Evolutionary conservation across 2,113 vertebrate species (phyloP).

Genomic region (Elaphurus davidianus): DNA sequence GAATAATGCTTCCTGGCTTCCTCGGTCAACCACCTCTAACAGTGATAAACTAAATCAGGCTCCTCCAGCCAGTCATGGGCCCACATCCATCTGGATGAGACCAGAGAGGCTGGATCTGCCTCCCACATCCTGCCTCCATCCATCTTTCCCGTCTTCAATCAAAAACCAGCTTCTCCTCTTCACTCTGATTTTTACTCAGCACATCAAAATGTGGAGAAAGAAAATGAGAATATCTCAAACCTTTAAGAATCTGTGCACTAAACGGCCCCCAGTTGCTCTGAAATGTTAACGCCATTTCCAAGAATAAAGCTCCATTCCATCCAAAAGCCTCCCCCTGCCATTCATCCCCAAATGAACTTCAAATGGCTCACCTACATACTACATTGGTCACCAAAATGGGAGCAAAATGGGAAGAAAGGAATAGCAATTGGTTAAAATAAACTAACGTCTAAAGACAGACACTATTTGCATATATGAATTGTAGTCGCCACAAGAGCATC

Average conservation of each 20-base stretch:
- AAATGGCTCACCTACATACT: no score
- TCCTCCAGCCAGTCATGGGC: neutral
- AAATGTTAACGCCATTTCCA: neutral
- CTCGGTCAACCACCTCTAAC: neutral
- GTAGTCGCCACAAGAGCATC: neutral
- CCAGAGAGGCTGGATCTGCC: neutral
- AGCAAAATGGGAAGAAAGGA: neutral
- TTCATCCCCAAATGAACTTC: neutral
- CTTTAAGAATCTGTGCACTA: no score
- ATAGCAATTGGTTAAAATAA: neutral
- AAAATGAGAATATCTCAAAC: neutral
- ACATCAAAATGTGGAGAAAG: neutral
- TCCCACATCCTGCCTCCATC: accelerated
- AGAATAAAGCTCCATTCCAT: neutral
- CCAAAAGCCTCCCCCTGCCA: neutral
- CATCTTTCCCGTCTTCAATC: neutral
- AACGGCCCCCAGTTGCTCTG: neutral
- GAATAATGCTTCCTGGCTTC: neutral
- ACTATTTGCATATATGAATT: neutral
- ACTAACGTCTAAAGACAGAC: neutral
- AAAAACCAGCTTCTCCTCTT: neutral
- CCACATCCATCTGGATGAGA: neutral
- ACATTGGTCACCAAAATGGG: accelerated
- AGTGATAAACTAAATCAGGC: neutral
- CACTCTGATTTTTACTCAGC: neutral